These are phyloP conservation scores for Riptortus pedestris DNA, from an alignment of 1,140 invertebrate genomes.

Conservation along the genomic window DNA sequence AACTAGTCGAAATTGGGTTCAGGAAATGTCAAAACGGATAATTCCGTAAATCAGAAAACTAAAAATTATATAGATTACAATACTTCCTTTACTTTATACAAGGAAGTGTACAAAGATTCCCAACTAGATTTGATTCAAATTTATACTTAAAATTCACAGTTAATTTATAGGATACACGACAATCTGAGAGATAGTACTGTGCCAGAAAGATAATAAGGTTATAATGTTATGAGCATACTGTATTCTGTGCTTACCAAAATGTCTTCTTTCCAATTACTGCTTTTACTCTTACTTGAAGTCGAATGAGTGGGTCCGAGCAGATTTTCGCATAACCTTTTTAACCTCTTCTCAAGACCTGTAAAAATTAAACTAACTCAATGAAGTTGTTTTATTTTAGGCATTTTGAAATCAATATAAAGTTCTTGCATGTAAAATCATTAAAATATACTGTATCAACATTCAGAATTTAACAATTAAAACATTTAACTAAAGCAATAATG, in stretches of 20 bases:
- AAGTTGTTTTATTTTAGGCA: conserved; percentile 26
- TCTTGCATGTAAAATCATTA: not conserved
- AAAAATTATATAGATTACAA: not conserved
- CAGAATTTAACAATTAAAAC: not conserved
- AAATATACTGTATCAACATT: not conserved
- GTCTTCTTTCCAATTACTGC: conserved; percentile 41
- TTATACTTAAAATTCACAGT: not conserved
- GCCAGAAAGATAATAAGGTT: not conserved
- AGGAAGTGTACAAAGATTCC: not conserved
- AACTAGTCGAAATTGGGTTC: too few species aligned
- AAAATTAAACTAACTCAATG: conserved; percentile 25
- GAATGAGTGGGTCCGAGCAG: conserved; percentile 60
- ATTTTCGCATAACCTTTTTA: conserved; percentile 59
- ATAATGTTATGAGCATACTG: not conserved
- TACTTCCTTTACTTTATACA: not conserved
- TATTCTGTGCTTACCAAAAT: conserved; percentile 44
- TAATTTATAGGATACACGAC: too few species aligned
- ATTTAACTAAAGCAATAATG: not conserved
- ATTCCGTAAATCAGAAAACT: too few species aligned
- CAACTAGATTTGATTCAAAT: not conserved
- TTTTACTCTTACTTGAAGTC: conserved; percentile 41
- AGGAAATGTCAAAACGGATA: too few species aligned
- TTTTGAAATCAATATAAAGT: conserved; percentile 21
- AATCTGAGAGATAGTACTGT: too few species aligned
- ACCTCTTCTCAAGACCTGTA: conserved; percentile 51